Conservation (phyloP, 2,113 vertebrate species). For the Mastomys coucha region DNA sequence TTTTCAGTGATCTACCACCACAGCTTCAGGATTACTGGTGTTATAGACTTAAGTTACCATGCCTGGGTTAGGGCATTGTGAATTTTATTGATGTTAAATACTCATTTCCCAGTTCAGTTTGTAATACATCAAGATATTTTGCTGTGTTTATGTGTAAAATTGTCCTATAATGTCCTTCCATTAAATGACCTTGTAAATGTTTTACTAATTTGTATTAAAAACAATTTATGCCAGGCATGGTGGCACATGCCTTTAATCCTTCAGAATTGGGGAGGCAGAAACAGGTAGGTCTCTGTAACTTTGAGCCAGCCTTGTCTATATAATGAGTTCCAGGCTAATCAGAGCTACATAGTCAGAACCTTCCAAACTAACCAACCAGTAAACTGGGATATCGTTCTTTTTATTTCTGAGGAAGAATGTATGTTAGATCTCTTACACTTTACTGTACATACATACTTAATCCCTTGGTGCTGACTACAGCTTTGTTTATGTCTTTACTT, state of each 20-base stretch:
- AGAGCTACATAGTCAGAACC: background rate
- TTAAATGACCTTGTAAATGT: constrained; percentile 27
- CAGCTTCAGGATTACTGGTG: background rate
- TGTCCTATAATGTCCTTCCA: background rate
- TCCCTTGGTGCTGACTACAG: background rate
- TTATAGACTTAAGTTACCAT: background rate
- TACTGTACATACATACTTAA: background rate
- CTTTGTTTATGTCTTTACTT: constrained; percentile 12
- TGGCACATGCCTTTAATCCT: background rate
- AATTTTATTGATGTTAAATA: background rate
- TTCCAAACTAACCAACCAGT: background rate
- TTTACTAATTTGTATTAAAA: background rate
- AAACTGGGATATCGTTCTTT: background rate
- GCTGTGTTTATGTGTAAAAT: constrained; percentile 24
- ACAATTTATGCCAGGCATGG: background rate
- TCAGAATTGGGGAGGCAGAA: background rate
- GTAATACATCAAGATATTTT: background rate
- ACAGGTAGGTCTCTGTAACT: background rate
- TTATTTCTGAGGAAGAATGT: background rate
- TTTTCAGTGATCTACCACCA: background rate
- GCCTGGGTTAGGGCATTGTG: background rate
- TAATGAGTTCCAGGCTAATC: background rate
- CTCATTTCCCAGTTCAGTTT: background rate
- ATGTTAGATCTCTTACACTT: background rate
- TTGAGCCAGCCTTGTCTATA: background rate